These are phyloP conservation scores for Pseudorhiza aurosa DNA, from an alignment of 30 jellyfish, hydroid and myxozoan genomes.

Conservation along the genomic window DNA sequence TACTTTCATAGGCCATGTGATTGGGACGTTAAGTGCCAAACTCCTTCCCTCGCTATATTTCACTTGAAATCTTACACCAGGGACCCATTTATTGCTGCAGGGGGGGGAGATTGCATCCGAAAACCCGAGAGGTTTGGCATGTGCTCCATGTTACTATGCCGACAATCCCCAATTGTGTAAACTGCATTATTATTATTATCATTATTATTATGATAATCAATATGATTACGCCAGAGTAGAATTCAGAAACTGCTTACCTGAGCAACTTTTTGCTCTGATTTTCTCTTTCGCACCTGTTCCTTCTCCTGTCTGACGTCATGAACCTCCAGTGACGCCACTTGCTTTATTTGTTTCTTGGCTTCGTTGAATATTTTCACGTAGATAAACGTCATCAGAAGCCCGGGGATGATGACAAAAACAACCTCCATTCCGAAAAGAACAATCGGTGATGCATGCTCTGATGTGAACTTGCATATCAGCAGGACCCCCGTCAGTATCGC, in stretches of 20 bases:
- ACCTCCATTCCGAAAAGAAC: conserved; percentile 34
- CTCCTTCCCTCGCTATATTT: no score
- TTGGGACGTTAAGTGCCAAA: no score
- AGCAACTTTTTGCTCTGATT: conserved; percentile 65
- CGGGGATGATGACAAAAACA: conserved; percentile 68
- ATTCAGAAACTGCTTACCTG: conserved; percentile 21
- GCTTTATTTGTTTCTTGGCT: conserved; percentile 62
- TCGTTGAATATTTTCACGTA: conserved; percentile 53
- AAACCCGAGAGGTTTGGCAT: no score
- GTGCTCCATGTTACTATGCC: no score
- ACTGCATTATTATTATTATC: no score
- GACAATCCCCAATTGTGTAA: no score
- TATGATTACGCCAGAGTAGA: background rate
- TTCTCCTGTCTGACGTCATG: conserved; percentile 6
- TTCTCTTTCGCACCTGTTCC: conserved; percentile 31
- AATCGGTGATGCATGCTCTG: background rate
- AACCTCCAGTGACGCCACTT: conserved; percentile 44
- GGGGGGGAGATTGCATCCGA: no score
- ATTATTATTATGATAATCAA: no score
- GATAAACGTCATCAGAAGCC: conserved; percentile 30
- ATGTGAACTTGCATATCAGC: conserved; percentile 13
- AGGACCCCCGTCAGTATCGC: conserved; percentile 18
- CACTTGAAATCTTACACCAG: no score
- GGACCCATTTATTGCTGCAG: no score
- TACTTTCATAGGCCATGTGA: no score